Base-by-base conservation (phyloP, 2,888 invertebrate species). In the Gisinianus flammeolus region DNA sequence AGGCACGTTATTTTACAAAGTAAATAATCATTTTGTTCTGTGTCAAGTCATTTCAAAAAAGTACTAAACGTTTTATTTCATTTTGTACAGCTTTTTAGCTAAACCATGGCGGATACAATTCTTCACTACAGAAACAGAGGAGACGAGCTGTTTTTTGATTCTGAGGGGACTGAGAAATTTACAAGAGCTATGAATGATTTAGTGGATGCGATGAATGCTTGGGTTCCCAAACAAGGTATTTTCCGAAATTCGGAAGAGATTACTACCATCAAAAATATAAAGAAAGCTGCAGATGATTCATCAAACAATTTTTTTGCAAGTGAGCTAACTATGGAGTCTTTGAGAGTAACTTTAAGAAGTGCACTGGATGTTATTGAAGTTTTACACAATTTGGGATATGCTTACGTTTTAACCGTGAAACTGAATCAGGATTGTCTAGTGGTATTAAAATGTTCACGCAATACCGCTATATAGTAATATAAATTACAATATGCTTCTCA, bases 341-440 rank as follows among this genome's bases (percentile, higher is more conserved):
- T 79, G 4, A 28, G 44, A 78, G 68, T 68, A 19, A 68, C 68
- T 3, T 19, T 30, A 68, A 19, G n/a, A 68, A 68, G 33, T n/a
- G n/a, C 76, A 0, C 0, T 75, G 0, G 78, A 80, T 16, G 76
- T 80, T 2, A 26, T 80, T 26, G 31, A 76, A 4, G 76, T 73
- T 54, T 31, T 76, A 16, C 54, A 28, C 12, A 16, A 24, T 0
- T 22, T 80, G 0, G 70, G 67, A 31, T 80, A 66, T 66, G 12
- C 30, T 0, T 80, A 73, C 24, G 69, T 78, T 1, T 35, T 80
- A 2, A 72, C 80, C 0, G 71, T 26, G 31, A 80, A 79, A 67
- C 64, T 76, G 16, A 80, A 72, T 28, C 80, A 80, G 64, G 80
- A 80, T n/a, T 77, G 74, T 19, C 56, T 79, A 12, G 80, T 79